Conservation (phyloP, 2,113 vertebrate genomes). For the Myanophis thanlyinensis region DNA sequence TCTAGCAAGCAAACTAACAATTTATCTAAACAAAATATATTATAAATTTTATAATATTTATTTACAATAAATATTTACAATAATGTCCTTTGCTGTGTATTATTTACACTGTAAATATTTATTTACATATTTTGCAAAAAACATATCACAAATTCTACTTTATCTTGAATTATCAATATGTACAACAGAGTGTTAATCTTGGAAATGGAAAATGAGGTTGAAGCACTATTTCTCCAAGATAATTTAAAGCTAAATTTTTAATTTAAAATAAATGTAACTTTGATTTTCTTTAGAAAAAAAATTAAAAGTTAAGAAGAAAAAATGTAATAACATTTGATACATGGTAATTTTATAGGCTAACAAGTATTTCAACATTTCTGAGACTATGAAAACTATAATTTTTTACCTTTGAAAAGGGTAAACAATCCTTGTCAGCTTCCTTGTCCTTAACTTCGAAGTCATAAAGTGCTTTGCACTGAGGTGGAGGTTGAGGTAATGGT, state of each 20-base stretch:
- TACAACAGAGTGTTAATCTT: background rate
- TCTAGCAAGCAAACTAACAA: background rate
- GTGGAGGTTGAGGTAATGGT: constrained; percentile 94
- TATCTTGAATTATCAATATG: background rate
- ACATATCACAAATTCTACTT: background rate
- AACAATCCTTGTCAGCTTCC: constrained; percentile 98
- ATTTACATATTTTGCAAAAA: background rate
- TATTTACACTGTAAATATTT: too few relatives aligned
- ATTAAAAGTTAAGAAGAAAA: background rate
- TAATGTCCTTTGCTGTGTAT: too few relatives aligned
- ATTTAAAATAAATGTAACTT: background rate
- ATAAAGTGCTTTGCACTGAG: constrained; percentile 98
- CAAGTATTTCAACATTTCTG: background rate
- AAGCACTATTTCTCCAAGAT: background rate
- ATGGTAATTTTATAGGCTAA: background rate
- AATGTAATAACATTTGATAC: background rate
- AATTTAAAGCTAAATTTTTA: background rate
- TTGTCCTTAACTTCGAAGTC: constrained; percentile 99
- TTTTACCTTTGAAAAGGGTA: constrained; percentile 95
- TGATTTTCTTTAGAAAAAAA: background rate
- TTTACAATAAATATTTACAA: too few relatives aligned
- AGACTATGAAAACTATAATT: background rate
- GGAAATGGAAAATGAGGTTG: background rate
- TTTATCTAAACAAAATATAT: background rate
- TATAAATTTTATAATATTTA: too few relatives aligned